Evolutionary conservation across 2,888 invertebrate species (phyloP), one percentile per base, ranked within the genome.

Genomic region (Leucoptera coffeella): DNA sequence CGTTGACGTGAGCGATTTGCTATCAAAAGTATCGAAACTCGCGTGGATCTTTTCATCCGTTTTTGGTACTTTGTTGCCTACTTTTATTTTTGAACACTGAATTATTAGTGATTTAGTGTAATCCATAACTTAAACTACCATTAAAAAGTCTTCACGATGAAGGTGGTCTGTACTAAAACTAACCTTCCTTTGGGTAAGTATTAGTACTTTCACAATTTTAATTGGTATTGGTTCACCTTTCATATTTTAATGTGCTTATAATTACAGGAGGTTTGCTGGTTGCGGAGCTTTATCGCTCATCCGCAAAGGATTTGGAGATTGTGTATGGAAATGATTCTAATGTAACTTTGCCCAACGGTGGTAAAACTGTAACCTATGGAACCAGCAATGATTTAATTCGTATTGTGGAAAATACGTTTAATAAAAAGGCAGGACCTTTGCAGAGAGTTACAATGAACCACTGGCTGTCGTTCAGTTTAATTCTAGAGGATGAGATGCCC

Each of bases 361-460:
- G 71, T n/a, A 69, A 74, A 36, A 40, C 61, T 2, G 77, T 81
- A 43, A 73, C 58, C 51, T 67, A 56, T 56, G 59, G 75, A 39
- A 78, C 77, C 1, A 77, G 78, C 39, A 80, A 82, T 43, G 82
- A 85, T 50, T 75, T 89, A 33, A 73, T 82, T 37, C 75, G 89
- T 34, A 79, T 81, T 38, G 48, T 89, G 27, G 82, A 64, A 34
- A 65, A 61, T 48, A 36, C 80, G 1, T 76, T 81, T 35, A 67
- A 77, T 31, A 76, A 78, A 27, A 56, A 73, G 6, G 56, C 73
- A 23, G 75, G 67, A 28, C 73, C 81, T 4, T 60, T 84, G 25
- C 84, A 88, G 42, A 80, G 78, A 45, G 84, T 90, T 14, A 85
- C 88, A 56, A 82, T 92, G 41, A 93, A 94, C 57, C 89, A 91